Percentiles rank a stretch among this genome's conserved stretches.
Evolutionary conservation across 2,888 invertebrate genomes (phyloP).

Genomic region (Eledona agricola): DNA sequence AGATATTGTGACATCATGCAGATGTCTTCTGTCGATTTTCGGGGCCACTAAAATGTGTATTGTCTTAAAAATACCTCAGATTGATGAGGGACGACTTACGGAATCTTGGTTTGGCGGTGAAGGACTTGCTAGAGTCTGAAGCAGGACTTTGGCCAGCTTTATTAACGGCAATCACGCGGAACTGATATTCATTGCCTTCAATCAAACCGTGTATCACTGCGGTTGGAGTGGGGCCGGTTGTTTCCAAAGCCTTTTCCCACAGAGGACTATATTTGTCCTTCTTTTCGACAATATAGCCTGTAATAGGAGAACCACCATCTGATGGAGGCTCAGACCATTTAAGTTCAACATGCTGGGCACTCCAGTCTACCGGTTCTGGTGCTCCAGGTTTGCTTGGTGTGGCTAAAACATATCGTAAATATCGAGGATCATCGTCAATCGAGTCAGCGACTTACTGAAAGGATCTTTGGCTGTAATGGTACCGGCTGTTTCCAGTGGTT

Average conservation of each 20-base stretch:
- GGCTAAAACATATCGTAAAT: conserved; percentile 65
- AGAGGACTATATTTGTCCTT: conserved; percentile 90
- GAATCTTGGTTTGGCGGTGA: conserved; percentile 86
- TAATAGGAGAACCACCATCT: conserved; percentile 94
- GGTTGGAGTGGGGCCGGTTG: conserved; percentile 74
- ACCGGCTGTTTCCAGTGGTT: conserved; percentile 93
- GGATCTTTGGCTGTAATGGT: conserved; percentile 94
- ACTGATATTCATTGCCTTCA: conserved; percentile 97
- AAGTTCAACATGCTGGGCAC: conserved; percentile 89
- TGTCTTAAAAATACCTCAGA: background rate
- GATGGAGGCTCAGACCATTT: conserved; percentile 89
- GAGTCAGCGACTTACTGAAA: conserved; percentile 75
- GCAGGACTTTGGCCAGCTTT: conserved; percentile 94
- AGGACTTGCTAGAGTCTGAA: conserved; percentile 86
- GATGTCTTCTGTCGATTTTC: conserved; percentile 92
- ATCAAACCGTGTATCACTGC: conserved; percentile 89
- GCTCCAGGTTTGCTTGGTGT: conserved; percentile 87
- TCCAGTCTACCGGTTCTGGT: conserved; percentile 93
- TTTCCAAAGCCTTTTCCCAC: conserved; percentile 93
- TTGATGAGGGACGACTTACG: conserved; percentile 63
- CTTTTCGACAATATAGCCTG: conserved; percentile 92
- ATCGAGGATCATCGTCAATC: background rate
- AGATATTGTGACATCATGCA: conserved; percentile 89
- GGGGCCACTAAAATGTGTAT: conserved; percentile 77
- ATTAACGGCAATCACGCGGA: conserved; percentile 94